Conservation (phyloP, 2,888 invertebrate species). For the Pollenia griseotomentosa region DNA sequence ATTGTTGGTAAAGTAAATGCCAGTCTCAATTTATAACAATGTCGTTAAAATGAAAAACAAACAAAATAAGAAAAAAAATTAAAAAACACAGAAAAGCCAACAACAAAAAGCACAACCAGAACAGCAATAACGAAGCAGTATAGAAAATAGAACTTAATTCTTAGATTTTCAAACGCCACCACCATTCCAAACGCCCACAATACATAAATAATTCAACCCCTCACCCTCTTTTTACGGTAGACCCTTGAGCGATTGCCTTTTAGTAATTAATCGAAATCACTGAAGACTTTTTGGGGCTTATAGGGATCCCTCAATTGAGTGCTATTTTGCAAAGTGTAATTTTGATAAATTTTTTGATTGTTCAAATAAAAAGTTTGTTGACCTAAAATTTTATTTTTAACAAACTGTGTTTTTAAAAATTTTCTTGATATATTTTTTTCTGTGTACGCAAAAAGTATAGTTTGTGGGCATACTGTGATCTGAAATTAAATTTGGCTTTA, state of each 20-base stretch:
- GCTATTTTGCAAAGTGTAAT: too few species aligned
- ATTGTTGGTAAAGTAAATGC: constrained; percentile 60
- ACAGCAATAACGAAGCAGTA: constrained; percentile 10
- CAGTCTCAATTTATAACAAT: constrained; percentile 70
- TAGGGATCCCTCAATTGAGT: too few species aligned
- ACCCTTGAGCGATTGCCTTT: background rate
- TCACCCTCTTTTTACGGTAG: constrained; percentile 11
- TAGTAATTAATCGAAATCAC: background rate
- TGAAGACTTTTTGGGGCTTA: background rate
- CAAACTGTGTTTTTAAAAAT: too few species aligned
- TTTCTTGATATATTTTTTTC: too few species aligned
- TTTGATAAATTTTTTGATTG: too few species aligned
- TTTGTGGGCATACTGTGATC: too few species aligned
- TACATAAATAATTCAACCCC: constrained; percentile 1
- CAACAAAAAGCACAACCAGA: constrained; percentile 46
- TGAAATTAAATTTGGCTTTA: too few species aligned
- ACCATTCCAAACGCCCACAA: constrained; percentile 69
- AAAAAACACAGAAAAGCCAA: constrained; percentile 7
- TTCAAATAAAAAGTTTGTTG: too few species aligned
- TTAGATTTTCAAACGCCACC: constrained; percentile 69
- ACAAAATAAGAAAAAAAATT: constrained; percentile 31
- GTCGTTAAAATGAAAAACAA: constrained; percentile 70
- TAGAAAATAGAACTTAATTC: constrained; percentile 42
- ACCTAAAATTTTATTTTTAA: too few species aligned
- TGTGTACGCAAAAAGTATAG: too few species aligned